These are phyloP conservation scores for Dinomys branickii DNA, from an alignment of 2,113 vertebrate genomes.

Conservation along the genomic window DNA sequence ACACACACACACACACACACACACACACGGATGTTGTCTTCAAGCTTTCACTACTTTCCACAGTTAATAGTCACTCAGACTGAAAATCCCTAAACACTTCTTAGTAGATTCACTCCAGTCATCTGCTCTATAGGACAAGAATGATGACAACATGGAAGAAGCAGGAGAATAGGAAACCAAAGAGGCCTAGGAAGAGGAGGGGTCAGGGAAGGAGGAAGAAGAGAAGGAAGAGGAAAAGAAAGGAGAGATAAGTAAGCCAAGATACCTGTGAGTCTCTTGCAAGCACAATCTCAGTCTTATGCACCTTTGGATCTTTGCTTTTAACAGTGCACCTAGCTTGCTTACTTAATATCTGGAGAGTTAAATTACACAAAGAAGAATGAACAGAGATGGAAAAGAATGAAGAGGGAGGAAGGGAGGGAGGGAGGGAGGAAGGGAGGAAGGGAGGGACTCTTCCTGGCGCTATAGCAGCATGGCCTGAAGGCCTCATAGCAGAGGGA, in stretches of 20 bases:
- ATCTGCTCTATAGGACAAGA: background rate
- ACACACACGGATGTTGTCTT: background rate
- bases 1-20: background rate
- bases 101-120: background rate
- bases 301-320: background rate
- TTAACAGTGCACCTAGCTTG: background rate
- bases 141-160: background rate
- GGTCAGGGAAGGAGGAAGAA: no score
- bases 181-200: no score
- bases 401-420: background rate
- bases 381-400: background rate
- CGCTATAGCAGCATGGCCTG: background rate
- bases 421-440: no score
- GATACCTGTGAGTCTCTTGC: background rate
- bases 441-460: background rate
- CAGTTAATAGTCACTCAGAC: background rate
- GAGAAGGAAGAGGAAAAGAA: background rate
- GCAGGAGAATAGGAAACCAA: background rate
- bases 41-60: background rate
- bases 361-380: slow-evolving; percentile 1
- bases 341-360: background rate
- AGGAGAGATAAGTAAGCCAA: background rate
- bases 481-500: background rate
- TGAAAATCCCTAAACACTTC: background rate
- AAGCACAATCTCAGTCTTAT: background rate